phyloP scores from a whole-genome alignment of 2,797 vertebrate genomes.

The Mallotus villosus region DNA sequence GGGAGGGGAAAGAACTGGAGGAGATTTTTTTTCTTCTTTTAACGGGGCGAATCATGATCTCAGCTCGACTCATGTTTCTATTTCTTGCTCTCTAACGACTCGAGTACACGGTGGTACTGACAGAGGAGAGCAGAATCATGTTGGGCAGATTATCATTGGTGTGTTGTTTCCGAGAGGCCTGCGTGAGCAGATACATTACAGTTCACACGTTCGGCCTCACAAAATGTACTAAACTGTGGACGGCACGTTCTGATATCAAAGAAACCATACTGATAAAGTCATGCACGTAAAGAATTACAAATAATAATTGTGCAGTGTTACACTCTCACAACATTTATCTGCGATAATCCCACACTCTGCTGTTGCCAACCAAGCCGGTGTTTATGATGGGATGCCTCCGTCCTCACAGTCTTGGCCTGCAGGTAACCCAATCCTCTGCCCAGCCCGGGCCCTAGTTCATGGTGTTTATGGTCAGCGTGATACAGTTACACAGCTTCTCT shows the following conservation, averaged over 20 bases:
- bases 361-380: conserved; percentile 32
- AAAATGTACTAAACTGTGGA: no score
- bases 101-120: background rate
- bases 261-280: background rate
- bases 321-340: background rate
- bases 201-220: no score
- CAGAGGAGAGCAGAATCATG: background rate
- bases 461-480: conserved; percentile 74
- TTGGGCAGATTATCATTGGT: background rate
- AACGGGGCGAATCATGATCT: conserved; percentile 38
- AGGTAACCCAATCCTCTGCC: conserved; percentile 74
- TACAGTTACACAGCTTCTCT: conserved; percentile 67
- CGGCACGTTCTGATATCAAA: no score
- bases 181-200: no score
- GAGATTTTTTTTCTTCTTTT: conserved; percentile 21
- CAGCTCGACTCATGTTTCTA: conserved; percentile 21
- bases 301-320: background rate
- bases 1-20: conserved; percentile 37
- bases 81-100: background rate
- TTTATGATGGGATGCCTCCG: conserved; percentile 39
- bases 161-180: no score
- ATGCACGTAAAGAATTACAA: background rate
- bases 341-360: background rate
- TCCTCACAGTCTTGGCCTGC: conserved; percentile 44
- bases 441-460: conserved; percentile 69